Percentiles rank a stretch among this genome's conserved stretches.
phyloP scores from a whole-genome alignment of 2,797 vertebrate genomes.

The Sebastes diploproa region DNA sequence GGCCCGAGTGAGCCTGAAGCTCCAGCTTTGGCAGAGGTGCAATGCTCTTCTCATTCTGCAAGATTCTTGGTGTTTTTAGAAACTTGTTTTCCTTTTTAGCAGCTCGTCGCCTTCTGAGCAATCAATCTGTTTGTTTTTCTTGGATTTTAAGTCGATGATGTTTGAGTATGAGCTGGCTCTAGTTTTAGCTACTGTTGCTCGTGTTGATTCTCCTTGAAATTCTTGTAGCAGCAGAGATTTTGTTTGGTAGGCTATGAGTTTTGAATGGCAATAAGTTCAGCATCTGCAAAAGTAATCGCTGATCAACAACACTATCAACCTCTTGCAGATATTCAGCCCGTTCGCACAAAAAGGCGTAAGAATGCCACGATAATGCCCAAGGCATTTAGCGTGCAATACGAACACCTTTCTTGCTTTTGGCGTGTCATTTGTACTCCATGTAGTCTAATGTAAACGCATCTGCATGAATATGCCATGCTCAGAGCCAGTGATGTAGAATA shows the following conservation, averaged over 20 bases:
- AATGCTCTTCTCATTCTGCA: not conserved
- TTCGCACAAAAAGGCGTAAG: too few species aligned
- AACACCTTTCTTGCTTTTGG: too few species aligned
- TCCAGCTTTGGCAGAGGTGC: not conserved
- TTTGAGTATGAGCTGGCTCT: not conserved
- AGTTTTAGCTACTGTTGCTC: constrained; percentile 6
- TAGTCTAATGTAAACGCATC: too few species aligned
- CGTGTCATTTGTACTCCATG: too few species aligned
- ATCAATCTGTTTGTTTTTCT: constrained; percentile 31
- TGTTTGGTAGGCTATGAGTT: not conserved
- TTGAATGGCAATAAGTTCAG: not conserved
- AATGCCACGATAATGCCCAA: too few species aligned
- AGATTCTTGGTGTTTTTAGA: not conserved
- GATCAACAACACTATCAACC: not conserved
- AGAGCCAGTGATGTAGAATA: too few species aligned
- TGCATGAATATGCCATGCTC: too few species aligned
- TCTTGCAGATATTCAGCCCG: not conserved
- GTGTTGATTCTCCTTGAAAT: not conserved
- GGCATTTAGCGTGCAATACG: too few species aligned
- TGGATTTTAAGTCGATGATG: constrained; percentile 5
- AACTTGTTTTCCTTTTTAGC: not conserved
- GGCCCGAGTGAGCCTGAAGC: constrained; percentile 4
- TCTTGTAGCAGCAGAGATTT: not conserved
- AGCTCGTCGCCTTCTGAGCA: not conserved
- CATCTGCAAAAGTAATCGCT: not conserved